A percentile compares a stretch with the other conserved stretches of the same genome.
Evolutionary conservation across 2,888 invertebrate genomes (phyloP).

Genomic region (Mamestra brassicae): DNA sequence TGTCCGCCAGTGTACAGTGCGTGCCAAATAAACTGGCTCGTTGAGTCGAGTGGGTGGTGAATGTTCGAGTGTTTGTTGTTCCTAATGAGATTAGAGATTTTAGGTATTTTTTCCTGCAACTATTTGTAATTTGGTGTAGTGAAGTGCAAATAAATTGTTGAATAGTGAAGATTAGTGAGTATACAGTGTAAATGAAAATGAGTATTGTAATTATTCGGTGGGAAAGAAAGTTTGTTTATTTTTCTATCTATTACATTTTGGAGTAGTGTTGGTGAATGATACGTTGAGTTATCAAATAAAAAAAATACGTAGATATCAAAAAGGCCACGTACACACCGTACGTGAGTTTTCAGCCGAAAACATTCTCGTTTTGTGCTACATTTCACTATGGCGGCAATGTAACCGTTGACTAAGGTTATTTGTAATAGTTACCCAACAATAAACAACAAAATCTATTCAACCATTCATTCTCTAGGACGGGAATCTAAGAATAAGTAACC

Average conservation of each 20-base stretch:
- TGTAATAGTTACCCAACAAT: neutral
- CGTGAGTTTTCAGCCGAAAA: too few species aligned
- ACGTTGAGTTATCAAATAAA: neutral
- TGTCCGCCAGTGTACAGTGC: constrained; percentile 78
- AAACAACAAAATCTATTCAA: neutral
- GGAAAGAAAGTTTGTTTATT: constrained; percentile 16
- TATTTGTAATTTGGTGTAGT: constrained; percentile 63
- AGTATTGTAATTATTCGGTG: neutral
- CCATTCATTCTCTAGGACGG: neutral
- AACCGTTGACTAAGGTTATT: constrained; percentile 16
- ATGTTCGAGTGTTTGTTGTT: constrained; percentile 66
- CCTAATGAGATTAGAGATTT: constrained; percentile 69
- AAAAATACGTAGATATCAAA: too few species aligned
- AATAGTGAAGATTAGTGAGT: constrained; percentile 14
- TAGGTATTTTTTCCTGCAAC: constrained; percentile 60
- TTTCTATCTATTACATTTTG: neutral
- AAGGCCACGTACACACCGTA: too few species aligned
- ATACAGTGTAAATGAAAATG: constrained; percentile 21
- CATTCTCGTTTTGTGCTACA: too few species aligned
- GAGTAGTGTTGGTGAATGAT: neutral
- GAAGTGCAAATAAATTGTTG: constrained; percentile 55
- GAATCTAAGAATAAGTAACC: constrained; percentile 44
- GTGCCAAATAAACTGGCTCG: constrained; percentile 77
- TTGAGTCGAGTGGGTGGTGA: constrained; percentile 67
- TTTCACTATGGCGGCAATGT: too few species aligned